phyloP scores from a whole-genome alignment of 1,140 invertebrate species.

The Aphaenogaster rudis region DNA sequence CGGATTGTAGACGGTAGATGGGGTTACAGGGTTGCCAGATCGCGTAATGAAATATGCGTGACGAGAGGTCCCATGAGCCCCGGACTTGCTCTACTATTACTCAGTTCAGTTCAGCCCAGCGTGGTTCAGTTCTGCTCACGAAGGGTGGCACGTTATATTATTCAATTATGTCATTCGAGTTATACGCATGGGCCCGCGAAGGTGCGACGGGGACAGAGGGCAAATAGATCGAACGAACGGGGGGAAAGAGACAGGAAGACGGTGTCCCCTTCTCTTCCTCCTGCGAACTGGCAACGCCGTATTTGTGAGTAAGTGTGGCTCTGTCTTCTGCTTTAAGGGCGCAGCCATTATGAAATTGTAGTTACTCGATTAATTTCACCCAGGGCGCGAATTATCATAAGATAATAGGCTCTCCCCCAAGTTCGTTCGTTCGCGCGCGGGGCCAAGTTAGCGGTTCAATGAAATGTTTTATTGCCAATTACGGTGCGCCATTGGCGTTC shows the following conservation, averaged over 20 bases:
- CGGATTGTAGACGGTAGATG: slow-evolving; percentile 72
- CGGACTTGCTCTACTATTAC: slow-evolving; percentile 83
- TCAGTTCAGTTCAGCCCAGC: slow-evolving; percentile 79
- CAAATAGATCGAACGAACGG: slow-evolving; percentile 51
- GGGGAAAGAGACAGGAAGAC: slow-evolving; percentile 61
- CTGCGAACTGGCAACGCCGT: slow-evolving; percentile 62
- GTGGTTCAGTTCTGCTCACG: slow-evolving; percentile 75
- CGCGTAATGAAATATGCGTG: slow-evolving; percentile 87
- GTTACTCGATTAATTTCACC: slow-evolving; percentile 85
- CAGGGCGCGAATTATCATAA: slow-evolving; percentile 83
- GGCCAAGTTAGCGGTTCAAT: slow-evolving; percentile 62
- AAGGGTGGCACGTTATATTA: slow-evolving; percentile 86
- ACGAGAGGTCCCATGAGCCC: slow-evolving; percentile 85
- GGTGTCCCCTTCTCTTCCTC: slow-evolving; percentile 52
- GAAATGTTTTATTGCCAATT: slow-evolving; percentile 73
- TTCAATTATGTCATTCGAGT: slow-evolving; percentile 87
- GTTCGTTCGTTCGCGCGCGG: slow-evolving; percentile 42
- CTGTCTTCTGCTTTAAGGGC: slow-evolving; percentile 56
- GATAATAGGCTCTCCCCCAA: slow-evolving; percentile 75
- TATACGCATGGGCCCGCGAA: slow-evolving; percentile 81
- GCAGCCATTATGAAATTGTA: slow-evolving; percentile 85
- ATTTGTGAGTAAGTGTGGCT: slow-evolving; percentile 26
- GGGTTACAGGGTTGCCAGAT: slow-evolving; percentile 78
- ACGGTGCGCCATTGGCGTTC: slow-evolving; percentile 43
- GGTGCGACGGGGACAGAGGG: slow-evolving; percentile 66